Evolutionary conservation across 2,797 vertebrate species (phyloP).

Genomic region (Syncerus caffer): DNA sequence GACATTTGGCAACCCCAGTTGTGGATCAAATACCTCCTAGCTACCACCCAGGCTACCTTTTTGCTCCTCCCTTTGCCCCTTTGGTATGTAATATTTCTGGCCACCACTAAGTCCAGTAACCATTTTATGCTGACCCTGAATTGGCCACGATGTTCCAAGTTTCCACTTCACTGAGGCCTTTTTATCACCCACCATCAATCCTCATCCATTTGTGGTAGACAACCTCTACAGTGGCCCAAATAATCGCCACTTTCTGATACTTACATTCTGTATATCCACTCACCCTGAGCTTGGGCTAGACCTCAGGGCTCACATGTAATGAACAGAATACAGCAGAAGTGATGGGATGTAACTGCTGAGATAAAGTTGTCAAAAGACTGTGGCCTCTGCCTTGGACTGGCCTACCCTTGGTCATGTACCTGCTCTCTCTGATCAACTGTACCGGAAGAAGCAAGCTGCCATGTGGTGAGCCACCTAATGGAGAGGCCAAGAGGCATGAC

Average conservation of each 20-base stretch:
- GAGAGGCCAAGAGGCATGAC: neutral
- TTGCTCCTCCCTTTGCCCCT: neutral
- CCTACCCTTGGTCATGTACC: neutral
- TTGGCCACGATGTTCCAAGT: constrained; percentile 20
- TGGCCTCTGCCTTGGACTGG: neutral
- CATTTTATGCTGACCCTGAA: neutral
- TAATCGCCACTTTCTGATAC: neutral
- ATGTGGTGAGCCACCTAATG: neutral
- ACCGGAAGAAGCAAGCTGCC: neutral
- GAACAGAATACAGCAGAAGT: neutral
- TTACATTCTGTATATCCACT: neutral
- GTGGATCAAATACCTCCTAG: neutral
- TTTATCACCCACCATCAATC: constrained; percentile 1
- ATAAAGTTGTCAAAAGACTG: constrained; percentile 18
- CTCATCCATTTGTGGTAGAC: neutral
- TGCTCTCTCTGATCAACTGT: neutral
- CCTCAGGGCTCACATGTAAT: constrained; percentile 18
- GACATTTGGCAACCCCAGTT: neutral
- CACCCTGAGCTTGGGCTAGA: neutral
- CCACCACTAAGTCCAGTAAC: neutral
- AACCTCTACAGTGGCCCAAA: neutral
- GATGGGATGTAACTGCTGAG: neutral
- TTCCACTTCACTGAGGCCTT: neutral
- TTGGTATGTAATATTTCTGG: neutral
- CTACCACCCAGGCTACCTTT: neutral